These are phyloP conservation scores for Xyrichtys novacula DNA, from an alignment of 2,797 vertebrate species.

Conservation along the genomic window DNA sequence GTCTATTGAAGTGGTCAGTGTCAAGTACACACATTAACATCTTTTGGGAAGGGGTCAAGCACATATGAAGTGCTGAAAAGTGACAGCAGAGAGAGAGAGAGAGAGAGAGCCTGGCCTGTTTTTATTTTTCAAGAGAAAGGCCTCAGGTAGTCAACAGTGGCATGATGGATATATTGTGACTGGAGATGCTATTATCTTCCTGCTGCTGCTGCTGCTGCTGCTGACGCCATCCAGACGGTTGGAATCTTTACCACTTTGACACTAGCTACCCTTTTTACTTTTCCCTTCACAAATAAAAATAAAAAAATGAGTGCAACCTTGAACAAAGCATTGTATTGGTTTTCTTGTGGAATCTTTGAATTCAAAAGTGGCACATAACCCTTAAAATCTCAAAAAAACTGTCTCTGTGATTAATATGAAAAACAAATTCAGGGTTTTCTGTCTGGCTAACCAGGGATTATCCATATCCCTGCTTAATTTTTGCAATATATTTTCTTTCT, in stretches of 20 bases:
- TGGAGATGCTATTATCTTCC: conserved; percentile 63
- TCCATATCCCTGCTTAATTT: conserved; percentile 15
- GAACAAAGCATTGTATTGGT: conserved; percentile 33
- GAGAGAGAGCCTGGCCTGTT: conserved; percentile 27
- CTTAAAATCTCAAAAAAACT: conserved; percentile 45
- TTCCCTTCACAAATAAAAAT: too few relatives aligned
- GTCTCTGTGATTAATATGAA: conserved; percentile 21
- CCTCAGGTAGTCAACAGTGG: conserved; percentile 62
- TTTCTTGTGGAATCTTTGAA: conserved; percentile 25
- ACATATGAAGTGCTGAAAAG: conserved; percentile 46
- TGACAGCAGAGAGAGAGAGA: conserved; percentile 52
- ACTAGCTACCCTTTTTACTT: conserved; percentile 20
- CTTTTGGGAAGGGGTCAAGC: conserved; percentile 63
- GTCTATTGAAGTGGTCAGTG: conserved; percentile 36
- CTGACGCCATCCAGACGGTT: conserved; percentile 38
- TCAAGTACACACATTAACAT: conserved; percentile 61
- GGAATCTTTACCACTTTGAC: conserved; percentile 38
- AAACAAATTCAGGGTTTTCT: conserved; percentile 33
- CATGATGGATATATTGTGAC: conserved; percentile 66
- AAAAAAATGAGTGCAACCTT: conserved; percentile 8
- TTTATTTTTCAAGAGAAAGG: conserved; percentile 49
- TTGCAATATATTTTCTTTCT: conserved; percentile 2
- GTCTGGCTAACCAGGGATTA: conserved; percentile 37
- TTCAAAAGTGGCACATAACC: conserved; percentile 21
- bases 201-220: conserved; percentile 40